Conservation (phyloP, 2,113 vertebrate species). For the Notiomystis cincta region DNA sequence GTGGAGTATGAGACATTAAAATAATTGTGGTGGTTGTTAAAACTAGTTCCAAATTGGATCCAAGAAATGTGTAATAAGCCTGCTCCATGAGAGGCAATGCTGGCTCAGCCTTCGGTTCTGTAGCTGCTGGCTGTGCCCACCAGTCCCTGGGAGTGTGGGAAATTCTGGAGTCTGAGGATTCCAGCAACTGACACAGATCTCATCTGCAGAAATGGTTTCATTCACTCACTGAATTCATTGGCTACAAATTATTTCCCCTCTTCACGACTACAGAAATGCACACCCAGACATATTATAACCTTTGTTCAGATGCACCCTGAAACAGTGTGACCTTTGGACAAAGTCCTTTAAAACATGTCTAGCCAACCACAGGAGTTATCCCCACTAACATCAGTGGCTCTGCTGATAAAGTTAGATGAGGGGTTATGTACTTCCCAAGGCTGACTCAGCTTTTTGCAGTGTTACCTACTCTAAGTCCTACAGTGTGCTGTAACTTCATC, state of each 20-base stretch:
- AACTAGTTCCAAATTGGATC: not conserved
- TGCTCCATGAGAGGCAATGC: rapidly evolving
- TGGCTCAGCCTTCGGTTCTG: not conserved
- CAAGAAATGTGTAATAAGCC: not conserved
- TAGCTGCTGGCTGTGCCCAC: not conserved
- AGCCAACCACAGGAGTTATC: not conserved
- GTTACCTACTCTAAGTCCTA: not conserved
- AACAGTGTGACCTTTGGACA: not conserved
- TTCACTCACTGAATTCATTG: not conserved
- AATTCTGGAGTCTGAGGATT: not conserved
- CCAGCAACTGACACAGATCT: not conserved
- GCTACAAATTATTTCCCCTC: not conserved
- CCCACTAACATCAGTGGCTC: not conserved
- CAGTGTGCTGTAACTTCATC: not conserved
- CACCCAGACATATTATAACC: rapidly evolving
- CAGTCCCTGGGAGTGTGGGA: not conserved
- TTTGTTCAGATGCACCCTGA: not conserved
- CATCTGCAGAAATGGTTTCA: not conserved
- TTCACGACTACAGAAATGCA: too few relatives aligned
- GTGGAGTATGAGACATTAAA: not conserved
- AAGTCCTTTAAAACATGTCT: not conserved
- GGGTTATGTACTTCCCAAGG: not conserved
- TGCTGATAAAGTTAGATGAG: not conserved
- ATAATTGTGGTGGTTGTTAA: not conserved
- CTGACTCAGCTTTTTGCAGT: not conserved